phyloP scores from a whole-genome alignment of 2,113 vertebrate species.

The Heloderma charlesbogerti region DNA sequence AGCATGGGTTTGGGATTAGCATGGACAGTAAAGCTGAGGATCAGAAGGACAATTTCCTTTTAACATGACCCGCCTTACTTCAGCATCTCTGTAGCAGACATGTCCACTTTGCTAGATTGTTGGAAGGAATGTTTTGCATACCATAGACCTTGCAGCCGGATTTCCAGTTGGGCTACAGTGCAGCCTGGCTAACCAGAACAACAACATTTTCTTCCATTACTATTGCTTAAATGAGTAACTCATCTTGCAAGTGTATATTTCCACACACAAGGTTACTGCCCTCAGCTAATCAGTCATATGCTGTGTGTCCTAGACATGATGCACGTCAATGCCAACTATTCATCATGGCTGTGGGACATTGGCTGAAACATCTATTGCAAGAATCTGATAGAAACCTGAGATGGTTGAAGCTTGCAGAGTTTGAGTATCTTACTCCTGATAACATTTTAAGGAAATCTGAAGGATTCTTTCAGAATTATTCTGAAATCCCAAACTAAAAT shows the following conservation, averaged over 20 bases:
- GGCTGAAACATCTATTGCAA: not conserved
- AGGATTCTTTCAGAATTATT: not conserved
- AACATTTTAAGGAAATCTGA: not conserved
- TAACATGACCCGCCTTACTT: not conserved
- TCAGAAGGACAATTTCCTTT: not conserved
- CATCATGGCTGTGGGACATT: not conserved
- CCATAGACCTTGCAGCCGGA: not conserved
- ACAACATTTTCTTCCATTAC: constrained; percentile 47
- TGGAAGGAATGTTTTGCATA: not conserved
- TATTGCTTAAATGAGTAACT: not conserved
- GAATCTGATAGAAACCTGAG: not conserved
- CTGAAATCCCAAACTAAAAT: not conserved
- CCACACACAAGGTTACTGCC: not conserved
- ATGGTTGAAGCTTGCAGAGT: not conserved
- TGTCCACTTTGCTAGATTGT: not conserved
- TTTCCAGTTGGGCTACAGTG: constrained; percentile 11
- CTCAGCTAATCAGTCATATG: not conserved
- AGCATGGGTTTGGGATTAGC: not conserved
- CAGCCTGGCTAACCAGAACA: constrained; percentile 53
- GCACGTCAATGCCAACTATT: not conserved
- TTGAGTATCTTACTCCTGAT: not conserved
- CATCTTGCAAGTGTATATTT: not conserved
- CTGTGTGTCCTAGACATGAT: not conserved
- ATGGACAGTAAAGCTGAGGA: not conserved
- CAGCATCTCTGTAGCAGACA: fast-evolving